Conservation (phyloP, 2,113 vertebrate species). For the Pseudorectes ferrugineus region DNA sequence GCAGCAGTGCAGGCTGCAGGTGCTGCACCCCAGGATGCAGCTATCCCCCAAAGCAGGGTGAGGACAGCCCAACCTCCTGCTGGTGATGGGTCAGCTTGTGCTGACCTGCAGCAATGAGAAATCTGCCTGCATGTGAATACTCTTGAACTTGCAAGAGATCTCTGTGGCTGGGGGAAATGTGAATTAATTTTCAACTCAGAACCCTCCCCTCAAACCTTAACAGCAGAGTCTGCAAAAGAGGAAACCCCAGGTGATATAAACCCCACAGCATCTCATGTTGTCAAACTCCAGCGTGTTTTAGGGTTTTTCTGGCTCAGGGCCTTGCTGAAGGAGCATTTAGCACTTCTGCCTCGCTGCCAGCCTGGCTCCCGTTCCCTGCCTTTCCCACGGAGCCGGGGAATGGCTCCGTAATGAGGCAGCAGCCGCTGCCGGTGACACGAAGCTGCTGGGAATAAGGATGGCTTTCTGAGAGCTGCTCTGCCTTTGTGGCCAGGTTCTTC, state of each 20-base stretch:
- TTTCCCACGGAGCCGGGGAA: not conserved
- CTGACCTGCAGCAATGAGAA: not conserved
- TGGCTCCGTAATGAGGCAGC: constrained; percentile 21
- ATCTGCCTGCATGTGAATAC: not conserved
- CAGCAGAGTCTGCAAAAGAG: not conserved
- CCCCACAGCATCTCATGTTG: fast-evolving
- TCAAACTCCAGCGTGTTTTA: not conserved
- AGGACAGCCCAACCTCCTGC: not conserved
- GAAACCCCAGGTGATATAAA: not conserved
- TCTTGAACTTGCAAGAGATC: not conserved
- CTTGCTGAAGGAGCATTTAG: not conserved
- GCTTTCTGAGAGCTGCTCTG: not conserved
- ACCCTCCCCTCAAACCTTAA: not conserved
- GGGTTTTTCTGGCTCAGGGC: not conserved
- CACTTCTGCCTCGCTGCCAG: not conserved
- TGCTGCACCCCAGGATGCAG: not conserved
- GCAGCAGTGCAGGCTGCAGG: not conserved
- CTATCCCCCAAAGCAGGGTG: not conserved
- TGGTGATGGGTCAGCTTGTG: not conserved
- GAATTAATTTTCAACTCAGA: fast-evolving
- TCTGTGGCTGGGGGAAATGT: not conserved
- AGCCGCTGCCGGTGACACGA: not conserved
- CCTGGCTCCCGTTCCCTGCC: not conserved
- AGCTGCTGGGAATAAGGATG: not conserved
- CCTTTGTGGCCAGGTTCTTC: constrained; percentile 24